Evolutionary conservation across 1,140 invertebrate species (phyloP).

Genomic region (Drosophila melanogaster): Release_6_plus_ISO1_MT NC_004354.4:16867001-16867500

Average conservation of each 20-base stretch:
- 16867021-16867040: slow-evolving; percentile 58
- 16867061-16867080: slow-evolving; percentile 61
- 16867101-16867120: slow-evolving; percentile 57
- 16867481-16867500: slow-evolving; percentile 20
- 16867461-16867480: slow-evolving; percentile 52
- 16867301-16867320: neutral
- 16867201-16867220: slow-evolving; percentile 11
- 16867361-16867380: slow-evolving; percentile 75
- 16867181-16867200: slow-evolving; percentile 16
- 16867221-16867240: slow-evolving; percentile 41
- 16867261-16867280: slow-evolving; percentile 65
- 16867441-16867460: slow-evolving; percentile 80
- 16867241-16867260: slow-evolving; percentile 77
- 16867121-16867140: slow-evolving; percentile 77
- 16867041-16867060: slow-evolving; percentile 63
- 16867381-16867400: slow-evolving; percentile 50
- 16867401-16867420: slow-evolving; percentile 39
- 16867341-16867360: slow-evolving; percentile 61
- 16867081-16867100: slow-evolving; percentile 46
- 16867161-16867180: slow-evolving; percentile 17
- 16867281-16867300: slow-evolving; percentile 12
- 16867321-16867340: slow-evolving; percentile 23
- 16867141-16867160: slow-evolving; percentile 27
- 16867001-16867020: neutral
- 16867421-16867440: slow-evolving; percentile 59